Evolutionary conservation across 2,888 invertebrate genomes (phyloP), one percentile per base, ranked within the genome.

Genomic region (Mayetiola destructor): DNA sequence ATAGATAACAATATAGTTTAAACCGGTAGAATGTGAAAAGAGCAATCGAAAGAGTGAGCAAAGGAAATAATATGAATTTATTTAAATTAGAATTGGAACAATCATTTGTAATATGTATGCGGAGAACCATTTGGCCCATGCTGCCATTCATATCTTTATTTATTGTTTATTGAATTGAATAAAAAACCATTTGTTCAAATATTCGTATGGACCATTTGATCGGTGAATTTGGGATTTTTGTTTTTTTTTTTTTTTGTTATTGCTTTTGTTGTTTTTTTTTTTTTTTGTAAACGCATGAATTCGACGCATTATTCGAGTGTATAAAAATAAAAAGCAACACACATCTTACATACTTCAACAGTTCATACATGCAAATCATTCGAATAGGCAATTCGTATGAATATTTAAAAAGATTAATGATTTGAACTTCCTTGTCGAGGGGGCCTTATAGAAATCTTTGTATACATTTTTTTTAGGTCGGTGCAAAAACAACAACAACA

Each of bases 391-490:
- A 29, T 32, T 30, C 32, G 32, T 12, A 53, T 53, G 53, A 53
- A 53, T 53, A 53, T 53, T 53, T 53, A 53, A 53, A 30, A 53
- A 53, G 53, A 53, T 53, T 53, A 53, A 53, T 53, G 53, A 53
- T 53, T 53, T 16, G 32, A 53, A 53, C 53, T 32, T 53, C 53
- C 53, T 30, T 30, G 16, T n/a, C n/a, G 30, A 30, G 9, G 53
- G 30, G 16, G 27, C 14, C 16, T 16, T 18, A 53, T 53, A 20
- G 20, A 27, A 53, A 53, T 18, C 29, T 32, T 53, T 20, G 29
- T 53, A 10, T 53, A 20, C 9, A 23, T 23, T 21, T 42, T 23
- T 42, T 20, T 42, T 23, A 23, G 20, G 42, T 23, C 18, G 39
- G 20, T 18, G 16, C 4, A 39, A 8, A 20, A 39, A 20, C 3